phyloP scores from a whole-genome alignment of 2,113 vertebrate genomes.

The Stictonetta naevosa region DNA sequence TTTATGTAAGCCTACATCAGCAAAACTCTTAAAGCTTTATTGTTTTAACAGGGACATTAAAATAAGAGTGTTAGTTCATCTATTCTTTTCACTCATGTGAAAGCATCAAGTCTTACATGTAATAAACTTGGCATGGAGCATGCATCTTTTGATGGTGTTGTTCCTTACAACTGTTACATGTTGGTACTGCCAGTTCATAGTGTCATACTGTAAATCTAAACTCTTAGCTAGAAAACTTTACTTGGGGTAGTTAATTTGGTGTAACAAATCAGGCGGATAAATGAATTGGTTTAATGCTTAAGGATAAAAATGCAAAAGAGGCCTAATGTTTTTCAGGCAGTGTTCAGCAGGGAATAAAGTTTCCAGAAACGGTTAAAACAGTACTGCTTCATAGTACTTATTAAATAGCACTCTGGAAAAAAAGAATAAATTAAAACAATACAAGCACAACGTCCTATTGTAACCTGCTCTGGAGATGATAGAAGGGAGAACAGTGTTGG shows the following conservation, averaged over 20 bases:
- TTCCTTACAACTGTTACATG: not conserved
- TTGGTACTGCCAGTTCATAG: not conserved
- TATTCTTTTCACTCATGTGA: constrained; percentile 4
- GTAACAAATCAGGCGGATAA: not conserved
- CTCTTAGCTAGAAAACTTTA: not conserved
- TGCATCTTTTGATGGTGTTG: not conserved
- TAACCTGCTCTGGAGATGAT: not conserved
- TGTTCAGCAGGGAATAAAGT: not conserved
- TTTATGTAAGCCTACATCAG: constrained; percentile 8
- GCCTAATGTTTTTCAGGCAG: not conserved
- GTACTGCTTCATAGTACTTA: not conserved
- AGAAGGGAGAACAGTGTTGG: not conserved
- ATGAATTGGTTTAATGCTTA: not conserved
- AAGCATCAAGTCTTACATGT: not conserved
- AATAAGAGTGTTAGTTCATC: constrained; percentile 35
- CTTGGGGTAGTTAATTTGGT: not conserved
- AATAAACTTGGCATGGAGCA: not conserved
- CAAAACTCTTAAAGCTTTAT: constrained; percentile 19
- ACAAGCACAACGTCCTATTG: not conserved
- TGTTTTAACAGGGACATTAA: not conserved
- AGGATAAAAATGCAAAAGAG: not conserved
- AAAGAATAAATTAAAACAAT: not conserved
- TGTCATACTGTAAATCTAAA: not conserved
- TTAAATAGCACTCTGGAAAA: not conserved
- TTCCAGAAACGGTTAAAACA: not conserved